Evolutionary conservation across 2,797 vertebrate species (phyloP), one percentile per base, ranked within the genome.

Genomic region (Sus cebifrons): DNA sequence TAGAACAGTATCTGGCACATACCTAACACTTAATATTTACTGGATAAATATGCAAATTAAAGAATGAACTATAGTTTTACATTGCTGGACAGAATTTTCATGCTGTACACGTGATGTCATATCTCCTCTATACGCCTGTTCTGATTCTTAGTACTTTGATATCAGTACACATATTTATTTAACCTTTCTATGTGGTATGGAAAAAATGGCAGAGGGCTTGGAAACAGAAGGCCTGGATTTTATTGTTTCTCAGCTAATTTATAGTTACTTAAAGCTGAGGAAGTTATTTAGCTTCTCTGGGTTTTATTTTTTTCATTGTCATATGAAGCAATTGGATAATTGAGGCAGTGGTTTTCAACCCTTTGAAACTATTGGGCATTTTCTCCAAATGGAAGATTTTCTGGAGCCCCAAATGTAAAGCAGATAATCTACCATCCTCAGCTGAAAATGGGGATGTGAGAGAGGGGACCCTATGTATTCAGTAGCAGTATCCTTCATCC

Each of bases 271-370:
- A 40, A 58, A 70, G 58, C 54, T n/a, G 54, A 36, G 15, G 3
- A 67, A 32, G 14, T 89, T 94, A 65, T 23, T 95, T 71, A 67
- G 68, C 21, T 86, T 84, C 17, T 75, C 52, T 83, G 44, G 49
- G 23, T 40, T 96, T 94, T 86, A 70, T 44, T 94, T 91, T 49
- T 49, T 54, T 36, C 9, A 64, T 13, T 68, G 17, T 77, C 65
- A 92, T 58, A 70, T 58, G 29, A 58, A 32, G 6, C 68, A 68
- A 8, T n/a, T 52, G 49, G 27, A 67, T 62, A 71, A 73, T n/a
- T 49, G 44, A 49, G 9, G 44, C 9, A 64, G 18, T 73, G 17
- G 17, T 88, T 89, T 95, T 91, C 40, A 83, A 6, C 49, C 40
- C 36, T 91, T 92, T 84, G 25, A 85, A 82, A 78, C 11, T 6